Conservation (phyloP, 1,140 invertebrate species). For the Galendromus occidentalis region DNA sequence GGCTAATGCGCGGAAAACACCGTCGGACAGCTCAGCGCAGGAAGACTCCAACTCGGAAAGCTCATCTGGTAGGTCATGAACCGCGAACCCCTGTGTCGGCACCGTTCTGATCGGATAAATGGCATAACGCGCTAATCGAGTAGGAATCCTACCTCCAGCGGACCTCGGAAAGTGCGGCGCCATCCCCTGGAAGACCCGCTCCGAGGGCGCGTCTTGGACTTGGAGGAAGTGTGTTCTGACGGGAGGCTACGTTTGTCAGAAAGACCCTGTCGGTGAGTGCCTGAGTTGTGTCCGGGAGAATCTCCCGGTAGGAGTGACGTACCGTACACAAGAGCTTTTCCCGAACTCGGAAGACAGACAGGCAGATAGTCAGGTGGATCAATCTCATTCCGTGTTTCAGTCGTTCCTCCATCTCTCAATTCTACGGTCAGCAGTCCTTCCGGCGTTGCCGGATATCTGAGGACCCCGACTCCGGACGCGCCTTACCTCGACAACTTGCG, state of each 20-base stretch:
- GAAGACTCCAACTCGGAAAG: neutral
- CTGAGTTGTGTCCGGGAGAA: too few species aligned
- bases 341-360: too few species aligned
- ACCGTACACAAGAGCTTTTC: too few species aligned
- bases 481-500: conserved; percentile 6
- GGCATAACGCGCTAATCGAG: neutral
- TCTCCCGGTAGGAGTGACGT: too few species aligned
- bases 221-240: neutral
- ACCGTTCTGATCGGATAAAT: neutral
- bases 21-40: neutral
- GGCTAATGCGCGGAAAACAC: neutral
- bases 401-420: neutral
- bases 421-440: neutral
- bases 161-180: neutral
- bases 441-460: neutral
- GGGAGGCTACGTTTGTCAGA: conserved; percentile 7
- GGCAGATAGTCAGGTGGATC: too few species aligned
- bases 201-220: neutral
- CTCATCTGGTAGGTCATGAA: neutral
- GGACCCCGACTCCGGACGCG: neutral
- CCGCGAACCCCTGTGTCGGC: neutral
- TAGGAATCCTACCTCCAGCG: neutral
- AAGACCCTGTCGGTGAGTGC: conserved; percentile 6
- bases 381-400: too few species aligned
- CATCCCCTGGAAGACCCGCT: neutral